These are phyloP conservation scores for Carabus problematicus DNA, from an alignment of 2,888 invertebrate species.

Conservation along the genomic window DNA sequence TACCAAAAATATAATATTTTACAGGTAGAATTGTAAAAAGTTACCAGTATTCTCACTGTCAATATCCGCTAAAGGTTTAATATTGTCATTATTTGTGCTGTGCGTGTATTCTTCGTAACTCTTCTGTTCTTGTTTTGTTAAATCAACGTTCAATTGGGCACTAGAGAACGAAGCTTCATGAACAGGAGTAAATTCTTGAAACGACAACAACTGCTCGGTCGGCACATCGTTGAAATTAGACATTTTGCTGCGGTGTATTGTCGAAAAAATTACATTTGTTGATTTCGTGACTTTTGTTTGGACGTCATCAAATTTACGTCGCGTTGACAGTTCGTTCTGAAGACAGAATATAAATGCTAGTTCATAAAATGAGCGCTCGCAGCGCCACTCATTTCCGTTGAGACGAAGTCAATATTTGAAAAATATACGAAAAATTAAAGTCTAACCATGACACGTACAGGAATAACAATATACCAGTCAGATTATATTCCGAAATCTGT, in stretches of 20 bases:
- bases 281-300: slow-evolving; percentile 3
- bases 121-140: slow-evolving; percentile 59
- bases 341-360: slow-evolving; percentile 1
- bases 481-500: slow-evolving; percentile 26
- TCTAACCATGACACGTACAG: not conserved
- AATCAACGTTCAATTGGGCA: slow-evolving; percentile 71
- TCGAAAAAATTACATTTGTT: slow-evolving; percentile 12
- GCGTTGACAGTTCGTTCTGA: slow-evolving; percentile 26
- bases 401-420: not conserved
- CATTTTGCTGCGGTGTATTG: slow-evolving; percentile 48
- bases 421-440: not conserved
- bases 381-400: not conserved
- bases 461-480: slow-evolving; percentile 38
- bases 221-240: slow-evolving; percentile 57
- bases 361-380: not conserved
- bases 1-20: not conserved
- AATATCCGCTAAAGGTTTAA: slow-evolving; percentile 25
- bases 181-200: slow-evolving; percentile 74
- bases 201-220: slow-evolving; percentile 72
- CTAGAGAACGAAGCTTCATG: slow-evolving; percentile 63
- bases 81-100: slow-evolving; percentile 21
- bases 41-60: slow-evolving; percentile 35
- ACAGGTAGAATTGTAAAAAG: not conserved
- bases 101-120: slow-evolving; percentile 46
- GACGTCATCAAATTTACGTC: slow-evolving; percentile 28